Conservation (phyloP, 2,888 invertebrate genomes). For the Melanophora roralis region DNA sequence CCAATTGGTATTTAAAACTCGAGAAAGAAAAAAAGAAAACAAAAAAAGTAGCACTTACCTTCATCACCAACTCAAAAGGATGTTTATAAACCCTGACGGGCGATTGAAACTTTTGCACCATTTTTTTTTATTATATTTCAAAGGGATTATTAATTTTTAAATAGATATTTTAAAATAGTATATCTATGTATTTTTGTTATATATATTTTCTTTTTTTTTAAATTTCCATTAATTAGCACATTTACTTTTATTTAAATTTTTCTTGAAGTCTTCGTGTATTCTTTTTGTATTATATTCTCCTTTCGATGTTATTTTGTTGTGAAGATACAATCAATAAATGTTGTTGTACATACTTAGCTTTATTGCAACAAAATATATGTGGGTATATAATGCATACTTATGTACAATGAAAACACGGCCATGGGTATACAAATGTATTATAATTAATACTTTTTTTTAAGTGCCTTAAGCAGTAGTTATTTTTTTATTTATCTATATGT, state of each 20-base stretch:
- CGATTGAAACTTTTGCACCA: conserved; percentile 97
- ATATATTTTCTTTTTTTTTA: too few relatives aligned
- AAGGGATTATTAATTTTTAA: background rate
- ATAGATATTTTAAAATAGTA: conserved; percentile 16
- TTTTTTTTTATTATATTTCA: conserved; percentile 74
- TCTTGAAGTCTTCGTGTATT: background rate
- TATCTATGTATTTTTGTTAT: background rate
- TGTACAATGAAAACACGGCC: conserved; percentile 19
- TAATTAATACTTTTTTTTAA: background rate
- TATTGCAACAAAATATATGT: background rate
- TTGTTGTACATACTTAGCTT: background rate
- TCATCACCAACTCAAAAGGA: conserved; percentile 97
- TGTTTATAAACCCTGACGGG: conserved; percentile 96
- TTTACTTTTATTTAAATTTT: conserved; percentile 6
- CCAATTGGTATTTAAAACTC: too few relatives aligned
- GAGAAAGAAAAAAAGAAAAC: background rate
- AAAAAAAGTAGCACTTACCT: conserved; percentile 81
- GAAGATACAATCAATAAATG: conserved; percentile 49
- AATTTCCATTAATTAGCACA: conserved; percentile 5
- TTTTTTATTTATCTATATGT: conserved; percentile 7
- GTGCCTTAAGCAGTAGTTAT: too few relatives aligned
- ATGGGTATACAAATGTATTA: conserved; percentile 31
- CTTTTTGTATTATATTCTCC: background rate
- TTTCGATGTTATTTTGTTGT: conserved; percentile 11
- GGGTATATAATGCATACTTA: too few relatives aligned